These are phyloP conservation scores for Amphilophus citrinellus DNA, from an alignment of 2,113 vertebrate species.

Conservation along the genomic window DNA sequence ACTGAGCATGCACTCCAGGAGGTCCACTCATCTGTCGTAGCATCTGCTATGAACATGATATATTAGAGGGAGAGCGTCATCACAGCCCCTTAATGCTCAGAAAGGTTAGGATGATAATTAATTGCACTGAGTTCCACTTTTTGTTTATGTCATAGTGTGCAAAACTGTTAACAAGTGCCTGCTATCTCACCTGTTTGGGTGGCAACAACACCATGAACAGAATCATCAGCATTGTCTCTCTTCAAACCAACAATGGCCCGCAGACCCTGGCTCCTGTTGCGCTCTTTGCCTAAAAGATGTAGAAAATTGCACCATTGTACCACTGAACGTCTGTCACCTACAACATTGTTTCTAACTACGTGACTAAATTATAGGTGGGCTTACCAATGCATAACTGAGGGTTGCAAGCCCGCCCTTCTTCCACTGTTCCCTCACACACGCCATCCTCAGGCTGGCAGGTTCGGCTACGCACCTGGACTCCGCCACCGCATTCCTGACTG, in stretches of 20 bases:
- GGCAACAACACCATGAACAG: slow-evolving; percentile 86
- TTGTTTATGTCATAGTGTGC: not conserved
- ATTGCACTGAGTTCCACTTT: not conserved
- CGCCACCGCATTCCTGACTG: slow-evolving; percentile 95
- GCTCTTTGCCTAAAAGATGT: slow-evolving; percentile 85
- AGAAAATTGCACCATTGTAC: slow-evolving; percentile 14
- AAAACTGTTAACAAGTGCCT: not conserved
- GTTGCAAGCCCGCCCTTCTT: slow-evolving; percentile 95
- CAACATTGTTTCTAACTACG: not conserved
- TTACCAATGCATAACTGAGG: slow-evolving; percentile 92
- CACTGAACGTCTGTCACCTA: not conserved
- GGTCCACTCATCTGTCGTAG: slow-evolving; percentile 93
- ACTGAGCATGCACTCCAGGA: slow-evolving; percentile 92
- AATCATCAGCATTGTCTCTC: slow-evolving; percentile 86
- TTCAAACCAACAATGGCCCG: slow-evolving; percentile 91
- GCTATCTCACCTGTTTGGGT: slow-evolving; percentile 89
- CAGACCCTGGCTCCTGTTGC: slow-evolving; percentile 92
- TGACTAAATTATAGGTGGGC: slow-evolving; percentile 37
- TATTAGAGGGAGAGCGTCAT: not conserved
- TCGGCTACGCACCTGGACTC: slow-evolving; percentile 93
- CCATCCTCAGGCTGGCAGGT: slow-evolving; percentile 88
- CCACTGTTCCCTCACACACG: slow-evolving; percentile 91
- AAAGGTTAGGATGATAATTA: not conserved
- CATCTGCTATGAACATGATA: slow-evolving; percentile 77
- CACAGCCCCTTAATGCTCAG: not conserved